Base-by-base conservation (phyloP, 2,797 vertebrate species). In the Enteromius paludinosus region DNA sequence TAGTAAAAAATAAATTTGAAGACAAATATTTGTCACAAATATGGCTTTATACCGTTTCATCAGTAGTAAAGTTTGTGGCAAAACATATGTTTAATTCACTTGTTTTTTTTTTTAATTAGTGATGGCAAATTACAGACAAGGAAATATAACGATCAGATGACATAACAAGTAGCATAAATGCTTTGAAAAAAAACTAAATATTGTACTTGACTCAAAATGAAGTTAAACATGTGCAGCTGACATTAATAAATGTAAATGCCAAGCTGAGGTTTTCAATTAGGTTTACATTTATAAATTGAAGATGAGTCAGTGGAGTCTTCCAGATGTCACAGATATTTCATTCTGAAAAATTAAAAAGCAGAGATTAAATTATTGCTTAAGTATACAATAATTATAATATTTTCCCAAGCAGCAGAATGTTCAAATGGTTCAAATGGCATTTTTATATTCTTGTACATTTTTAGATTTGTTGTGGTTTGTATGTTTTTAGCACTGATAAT, bases 331-430 rank as follows among this genome's bases (percentile, higher is more conserved):
- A 52, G 20, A 62, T 49, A 81, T 28, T 41, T 82, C 71, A 82
- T 35, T 82, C 80, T 82, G 80, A 18, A 65, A 82, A 82, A 75
- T 6, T 1, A 64, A 81, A 23, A 52, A 65, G n/a, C 38, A 54
- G 45, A 82, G 17, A 61, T 47, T 8, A 30, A 47, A 54, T 35
- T 17, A 61, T 25, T 61, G 69, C 18, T 52, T 73, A 56, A 56
- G 14, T 7, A 74, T n/a, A 59, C 20, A 28, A 54, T 9, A 28
- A 25, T 8, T 33, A 4, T 18, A 49, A 62, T 59, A 33, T n/a
- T 45, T 52, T 12, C 1, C 18, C 18, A 73, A 30, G 6, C 28
- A 62, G 15, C 14, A 28, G 25, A 61, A 33, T 33, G 10, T 33
- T 49, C 12, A 59, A 56, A 56, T 23, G 9, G n/a, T 56, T 56